Percentiles rank a stretch among this genome's conserved stretches.
phyloP scores from a whole-genome alignment of 1,140 invertebrate species.

The Gonioctena quinquepunctata region DNA sequence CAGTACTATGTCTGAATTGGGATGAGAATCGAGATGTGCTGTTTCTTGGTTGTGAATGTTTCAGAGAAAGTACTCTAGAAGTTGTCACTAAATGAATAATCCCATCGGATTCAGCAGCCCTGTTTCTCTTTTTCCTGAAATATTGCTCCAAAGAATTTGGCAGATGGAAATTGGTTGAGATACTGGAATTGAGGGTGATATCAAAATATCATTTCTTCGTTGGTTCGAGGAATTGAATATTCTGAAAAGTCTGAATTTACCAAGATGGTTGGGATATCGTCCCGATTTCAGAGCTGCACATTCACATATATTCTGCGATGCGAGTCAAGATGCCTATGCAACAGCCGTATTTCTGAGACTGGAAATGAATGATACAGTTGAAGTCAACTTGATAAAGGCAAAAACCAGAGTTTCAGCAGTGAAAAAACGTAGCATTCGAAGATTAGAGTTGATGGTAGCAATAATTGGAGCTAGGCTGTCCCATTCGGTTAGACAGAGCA shows the following conservation, averaged over 20 bases:
- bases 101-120: conserved; percentile 38
- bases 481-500: too few species aligned
- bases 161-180: conserved; percentile 33
- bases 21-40: conserved; percentile 1
- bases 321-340: conserved; percentile 41
- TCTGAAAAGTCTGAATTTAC: background rate
- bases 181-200: conserved; percentile 9
- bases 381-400: conserved; percentile 27
- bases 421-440: conserved; percentile 39
- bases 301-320: conserved; percentile 45
- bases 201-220: background rate
- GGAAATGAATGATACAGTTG: background rate
- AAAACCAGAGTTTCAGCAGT: conserved; percentile 41
- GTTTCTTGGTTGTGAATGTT: background rate
- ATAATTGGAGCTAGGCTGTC: too few species aligned
- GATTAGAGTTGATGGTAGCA: too few species aligned
- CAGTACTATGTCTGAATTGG: conserved; percentile 20
- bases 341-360: conserved; percentile 36
- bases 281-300: background rate
- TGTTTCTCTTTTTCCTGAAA: conserved; percentile 25
- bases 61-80: background rate
- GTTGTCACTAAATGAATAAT: conserved; percentile 34
- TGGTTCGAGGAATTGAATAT: background rate
- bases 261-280: background rate
- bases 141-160: conserved; percentile 34